A percentile compares a stretch with the other conserved stretches of the same genome.
These are phyloP conservation scores for Lepidonotus clava DNA, from an alignment of 2,888 invertebrate genomes.

Conservation along the genomic window DNA sequence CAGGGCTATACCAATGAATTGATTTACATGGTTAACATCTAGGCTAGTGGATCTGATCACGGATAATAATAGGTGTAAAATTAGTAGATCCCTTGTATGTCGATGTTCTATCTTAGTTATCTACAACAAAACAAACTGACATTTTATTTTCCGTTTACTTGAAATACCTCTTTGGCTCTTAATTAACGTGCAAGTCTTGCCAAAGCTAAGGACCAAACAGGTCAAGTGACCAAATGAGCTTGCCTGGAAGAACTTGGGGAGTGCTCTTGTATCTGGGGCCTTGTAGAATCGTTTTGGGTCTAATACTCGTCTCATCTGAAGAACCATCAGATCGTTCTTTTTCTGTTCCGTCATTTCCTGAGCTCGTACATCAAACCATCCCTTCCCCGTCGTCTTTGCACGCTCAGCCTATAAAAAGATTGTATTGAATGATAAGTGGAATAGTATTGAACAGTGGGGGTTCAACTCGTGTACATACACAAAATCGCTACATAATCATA, in stretches of 20 bases:
- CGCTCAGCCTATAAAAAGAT: conserved; percentile 82
- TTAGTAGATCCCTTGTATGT: no score
- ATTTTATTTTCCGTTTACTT: no score
- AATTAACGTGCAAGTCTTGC: no score
- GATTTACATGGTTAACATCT: no score
- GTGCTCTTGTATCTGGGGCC: conserved; percentile 90
- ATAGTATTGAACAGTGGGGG: not conserved
- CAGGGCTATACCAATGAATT: not conserved
- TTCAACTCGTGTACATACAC: not conserved
- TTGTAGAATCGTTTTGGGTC: conserved; percentile 98
- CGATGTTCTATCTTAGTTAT: no score
- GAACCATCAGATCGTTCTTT: conserved; percentile 91
- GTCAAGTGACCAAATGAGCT: no score
- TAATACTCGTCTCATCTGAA: conserved; percentile 94
- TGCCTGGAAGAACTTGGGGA: conserved; percentile 94
- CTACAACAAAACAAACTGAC: no score
- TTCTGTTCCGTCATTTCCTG: conserved; percentile 94
- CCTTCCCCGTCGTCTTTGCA: conserved; percentile 90
- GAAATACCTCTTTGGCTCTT: no score
- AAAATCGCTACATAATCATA: not conserved
- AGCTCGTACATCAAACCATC: conserved; percentile 94
- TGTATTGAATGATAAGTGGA: not conserved
- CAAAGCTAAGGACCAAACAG: no score
- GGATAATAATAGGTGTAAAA: no score
- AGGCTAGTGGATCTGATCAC: no score